Evolutionary conservation across 2,797 vertebrate genomes (phyloP), one percentile per base, ranked within the genome.

Genomic region (Podarcis siculus): DNA sequence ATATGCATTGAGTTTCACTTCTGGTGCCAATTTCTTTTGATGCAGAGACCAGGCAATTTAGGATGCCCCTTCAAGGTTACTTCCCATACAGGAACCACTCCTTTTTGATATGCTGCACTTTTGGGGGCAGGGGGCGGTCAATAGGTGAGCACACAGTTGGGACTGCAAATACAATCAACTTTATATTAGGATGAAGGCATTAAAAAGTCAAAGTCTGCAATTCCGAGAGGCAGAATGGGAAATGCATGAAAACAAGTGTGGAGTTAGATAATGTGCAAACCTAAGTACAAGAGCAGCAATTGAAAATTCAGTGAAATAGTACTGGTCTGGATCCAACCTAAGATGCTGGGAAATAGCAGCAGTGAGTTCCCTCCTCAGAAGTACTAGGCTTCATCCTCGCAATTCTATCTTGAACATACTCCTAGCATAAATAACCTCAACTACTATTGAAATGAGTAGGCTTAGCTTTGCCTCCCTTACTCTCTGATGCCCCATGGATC

Each of bases 401-500:
- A 49, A 66, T 45, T 32, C 39, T 25, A 27, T n/a, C 80, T 39
- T 23, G 58, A 75, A 66, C 17, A 30, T 25, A 49, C 19, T 30
- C 19, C 55, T 82, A 5, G 7, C 37, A 76, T 45, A 66, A 94
- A 89, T 92, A 95, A 90, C 91, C 92, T 93, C 92, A 92, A 92
- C 92, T 92, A 90, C 89, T 92, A 90, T 86, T 92, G 91, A 93
- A 91, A 89, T 89, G 90, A 89, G 23, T 73, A 86, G 91, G 89
- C 64, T 85, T 94, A 91, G 13, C 21, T 90, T 88, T 82, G 77
- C 82, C 67, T 8, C 88, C 86, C 78, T 58, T 93, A 75, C 72
- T 89, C 76, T 0, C 0, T 58, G 49, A 1, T 55, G 79, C 84
- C 23, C 13, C 27, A 15, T 0, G 0, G 58, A 55, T 39, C 1